A percentile compares a stretch with the other conserved stretches of the same genome.
phyloP scores from a whole-genome alignment of 2,113 vertebrate species.

The Eudyptes chrysolophus region DNA sequence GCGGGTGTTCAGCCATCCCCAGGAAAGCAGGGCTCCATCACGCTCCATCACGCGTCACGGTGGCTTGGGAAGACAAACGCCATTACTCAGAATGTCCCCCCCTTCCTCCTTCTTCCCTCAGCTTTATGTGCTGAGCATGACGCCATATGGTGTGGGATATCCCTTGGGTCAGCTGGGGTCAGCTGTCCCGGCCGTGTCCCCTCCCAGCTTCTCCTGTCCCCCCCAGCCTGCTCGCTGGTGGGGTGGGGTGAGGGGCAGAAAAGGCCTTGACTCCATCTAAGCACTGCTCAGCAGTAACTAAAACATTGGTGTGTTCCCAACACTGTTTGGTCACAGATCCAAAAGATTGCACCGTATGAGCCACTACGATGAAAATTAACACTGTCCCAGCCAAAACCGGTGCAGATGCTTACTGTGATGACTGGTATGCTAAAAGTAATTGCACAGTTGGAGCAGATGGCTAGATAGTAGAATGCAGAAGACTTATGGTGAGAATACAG shows the following conservation, averaged over 20 bases:
- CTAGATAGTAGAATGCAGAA: neutral
- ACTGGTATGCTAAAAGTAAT: neutral
- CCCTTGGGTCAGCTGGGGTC: neutral
- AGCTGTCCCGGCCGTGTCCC: neutral
- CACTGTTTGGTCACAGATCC: neutral
- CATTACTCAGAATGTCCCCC: neutral
- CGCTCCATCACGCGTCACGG: fast-evolving
- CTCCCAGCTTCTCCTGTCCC: neutral
- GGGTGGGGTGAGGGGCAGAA: neutral
- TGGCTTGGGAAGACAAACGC: neutral
- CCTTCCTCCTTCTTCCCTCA: neutral
- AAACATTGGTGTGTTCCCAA: neutral
- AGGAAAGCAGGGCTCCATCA: neutral
- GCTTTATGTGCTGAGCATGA: neutral
- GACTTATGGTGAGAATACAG: neutral
- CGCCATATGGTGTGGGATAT: neutral
- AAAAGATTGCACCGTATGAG: neutral
- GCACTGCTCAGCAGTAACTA: neutral
- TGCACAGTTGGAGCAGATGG: neutral
- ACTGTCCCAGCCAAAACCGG: neutral
- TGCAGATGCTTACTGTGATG: neutral
- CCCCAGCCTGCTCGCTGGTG: neutral
- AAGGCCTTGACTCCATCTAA: neutral
- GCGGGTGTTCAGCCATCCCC: neutral
- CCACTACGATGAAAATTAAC: neutral